These are phyloP conservation scores for Coranthus polyacanthus DNA, from an alignment of 2,797 vertebrate species.

Conservation along the genomic window DNA sequence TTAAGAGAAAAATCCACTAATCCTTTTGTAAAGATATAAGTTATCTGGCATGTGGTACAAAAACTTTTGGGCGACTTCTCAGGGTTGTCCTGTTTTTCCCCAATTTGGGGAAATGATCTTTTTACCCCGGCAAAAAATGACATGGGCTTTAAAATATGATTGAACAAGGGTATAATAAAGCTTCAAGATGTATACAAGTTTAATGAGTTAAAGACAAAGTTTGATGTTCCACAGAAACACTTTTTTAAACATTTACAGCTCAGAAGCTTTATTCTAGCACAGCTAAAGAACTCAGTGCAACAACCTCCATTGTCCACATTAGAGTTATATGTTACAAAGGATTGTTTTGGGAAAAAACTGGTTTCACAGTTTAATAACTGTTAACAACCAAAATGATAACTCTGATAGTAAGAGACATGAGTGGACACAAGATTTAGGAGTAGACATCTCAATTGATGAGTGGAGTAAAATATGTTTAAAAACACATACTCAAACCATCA, in stretches of 20 bases:
- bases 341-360: not conserved
- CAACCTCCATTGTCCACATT: conserved; percentile 13
- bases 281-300: conserved; percentile 9
- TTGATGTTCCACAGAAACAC: no score
- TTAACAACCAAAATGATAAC: conserved; percentile 10
- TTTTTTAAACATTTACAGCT: conserved; percentile 12
- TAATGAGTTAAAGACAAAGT: no score
- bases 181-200: not conserved
- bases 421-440: not conserved
- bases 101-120: conserved; percentile 18
- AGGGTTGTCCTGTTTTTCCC: conserved; percentile 10
- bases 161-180: not conserved
- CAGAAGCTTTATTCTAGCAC: conserved; percentile 8
- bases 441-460: not conserved
- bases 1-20: conserved; percentile 6
- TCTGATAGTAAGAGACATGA: conserved; percentile 15
- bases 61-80: not conserved
- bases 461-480: conserved; percentile 8
- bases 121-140: not conserved
- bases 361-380: conserved; percentile 3
- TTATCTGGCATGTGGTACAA: conserved; percentile 8
- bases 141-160: not conserved
- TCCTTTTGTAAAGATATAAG: conserved; percentile 18
- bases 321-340: not conserved
- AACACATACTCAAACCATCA: conserved; percentile 7